These are phyloP conservation scores for Ciconia boyciana DNA, from an alignment of 2,113 vertebrate species.

Conservation along the genomic window DNA sequence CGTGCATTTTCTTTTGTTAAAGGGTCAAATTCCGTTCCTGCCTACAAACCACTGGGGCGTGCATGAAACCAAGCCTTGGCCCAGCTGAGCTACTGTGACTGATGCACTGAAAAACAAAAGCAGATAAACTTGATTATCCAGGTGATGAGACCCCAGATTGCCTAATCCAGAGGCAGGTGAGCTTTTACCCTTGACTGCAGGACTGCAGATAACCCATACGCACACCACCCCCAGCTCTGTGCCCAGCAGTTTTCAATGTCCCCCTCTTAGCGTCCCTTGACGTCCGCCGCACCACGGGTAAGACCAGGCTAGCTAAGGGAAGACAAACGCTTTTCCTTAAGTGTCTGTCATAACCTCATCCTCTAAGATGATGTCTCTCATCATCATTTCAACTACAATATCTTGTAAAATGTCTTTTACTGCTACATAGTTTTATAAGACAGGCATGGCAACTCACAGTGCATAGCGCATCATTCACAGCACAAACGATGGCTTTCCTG, in stretches of 20 bases:
- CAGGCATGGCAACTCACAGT: too few relatives aligned
- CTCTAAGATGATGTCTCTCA: neutral
- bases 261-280: rapidly evolving
- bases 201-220: neutral
- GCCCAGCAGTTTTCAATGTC: neutral
- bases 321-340: neutral
- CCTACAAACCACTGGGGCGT: neutral
- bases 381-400: neutral
- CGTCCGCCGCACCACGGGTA: neutral
- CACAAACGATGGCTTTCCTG: neutral
- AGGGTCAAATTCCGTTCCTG: neutral
- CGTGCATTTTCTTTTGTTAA: neutral
- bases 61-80: neutral
- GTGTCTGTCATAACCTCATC: neutral
- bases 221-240: neutral
- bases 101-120: neutral
- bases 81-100: neutral
- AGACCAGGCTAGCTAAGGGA: neutral
- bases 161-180: neutral
- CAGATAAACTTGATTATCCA: neutral
- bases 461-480: rapidly evolving
- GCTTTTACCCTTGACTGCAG: neutral
- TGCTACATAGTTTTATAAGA: neutral
- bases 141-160: neutral
- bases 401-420: neutral